Conservation (phyloP, 2,888 invertebrate genomes). For the Julus scanicus region DNA sequence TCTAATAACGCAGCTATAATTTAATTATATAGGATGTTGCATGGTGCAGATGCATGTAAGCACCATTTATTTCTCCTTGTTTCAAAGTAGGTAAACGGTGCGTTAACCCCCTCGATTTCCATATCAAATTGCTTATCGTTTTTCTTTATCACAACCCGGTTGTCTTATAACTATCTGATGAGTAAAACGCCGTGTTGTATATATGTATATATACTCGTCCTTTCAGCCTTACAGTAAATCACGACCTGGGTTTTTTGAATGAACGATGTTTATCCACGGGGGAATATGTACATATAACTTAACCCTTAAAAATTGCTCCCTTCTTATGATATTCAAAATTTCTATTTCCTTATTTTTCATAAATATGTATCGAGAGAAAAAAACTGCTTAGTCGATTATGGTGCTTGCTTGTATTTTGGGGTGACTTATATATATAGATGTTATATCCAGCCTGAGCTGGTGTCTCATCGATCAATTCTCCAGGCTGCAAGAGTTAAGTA, state of each 20-base stretch:
- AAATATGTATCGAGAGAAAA: conserved; percentile 19
- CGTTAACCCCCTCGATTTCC: conserved; percentile 9
- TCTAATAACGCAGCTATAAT: neutral
- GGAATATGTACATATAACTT: neutral
- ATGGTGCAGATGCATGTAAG: neutral
- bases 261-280: conserved; percentile 20
- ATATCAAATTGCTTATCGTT: neutral
- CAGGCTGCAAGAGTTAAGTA: conserved; percentile 33
- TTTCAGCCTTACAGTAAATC: neutral
- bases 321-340: neutral
- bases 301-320: neutral
- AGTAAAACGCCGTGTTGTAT: neutral
- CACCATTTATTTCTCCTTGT: neutral
- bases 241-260: neutral
- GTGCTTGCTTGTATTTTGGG: neutral
- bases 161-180: neutral
- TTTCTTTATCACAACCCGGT: conserved; percentile 4
- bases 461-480: conserved; percentile 33
- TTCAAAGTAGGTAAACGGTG: conserved; percentile 6
- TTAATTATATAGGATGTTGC: neutral
- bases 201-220: neutral
- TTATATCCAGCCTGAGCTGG: neutral
- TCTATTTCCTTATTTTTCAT: neutral
- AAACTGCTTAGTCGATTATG: neutral
- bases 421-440: neutral